Evolutionary conservation across 1,140 invertebrate genomes (phyloP).

Genomic region (Cryptotermes secundus): DNA sequence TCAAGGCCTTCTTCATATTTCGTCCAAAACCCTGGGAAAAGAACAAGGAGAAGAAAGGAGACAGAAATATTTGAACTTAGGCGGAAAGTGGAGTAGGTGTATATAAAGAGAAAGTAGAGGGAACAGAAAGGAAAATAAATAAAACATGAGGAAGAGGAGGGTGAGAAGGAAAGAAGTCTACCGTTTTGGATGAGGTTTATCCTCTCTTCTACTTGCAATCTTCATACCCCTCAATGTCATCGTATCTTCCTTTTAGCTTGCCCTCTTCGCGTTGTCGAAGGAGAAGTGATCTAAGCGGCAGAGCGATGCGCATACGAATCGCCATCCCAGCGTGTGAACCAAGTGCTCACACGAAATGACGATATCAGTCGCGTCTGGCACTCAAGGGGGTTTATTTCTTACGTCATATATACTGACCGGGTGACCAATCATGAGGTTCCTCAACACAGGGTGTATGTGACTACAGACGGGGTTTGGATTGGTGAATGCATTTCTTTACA

Average conservation of each 20-base stretch:
- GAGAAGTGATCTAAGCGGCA: background rate
- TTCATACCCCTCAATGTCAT: background rate
- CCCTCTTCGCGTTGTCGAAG: background rate
- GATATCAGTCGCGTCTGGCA: background rate
- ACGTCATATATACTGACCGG: too few species aligned
- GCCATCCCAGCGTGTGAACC: background rate
- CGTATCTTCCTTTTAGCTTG: background rate
- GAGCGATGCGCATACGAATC: background rate
- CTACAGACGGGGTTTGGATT: too few species aligned
- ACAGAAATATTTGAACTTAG: background rate
- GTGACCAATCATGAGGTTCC: too few species aligned
- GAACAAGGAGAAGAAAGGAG: background rate
- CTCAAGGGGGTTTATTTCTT: too few species aligned
- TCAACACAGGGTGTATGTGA: too few species aligned
- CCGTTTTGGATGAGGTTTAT: background rate
- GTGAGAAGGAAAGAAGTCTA: background rate
- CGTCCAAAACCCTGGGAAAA: background rate
- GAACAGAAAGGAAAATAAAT: background rate
- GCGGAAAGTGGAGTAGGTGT: background rate
- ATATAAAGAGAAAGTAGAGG: background rate
- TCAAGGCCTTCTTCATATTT: background rate
- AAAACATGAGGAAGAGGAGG: background rate
- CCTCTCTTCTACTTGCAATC: background rate
- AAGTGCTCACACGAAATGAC: background rate
- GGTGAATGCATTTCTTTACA: too few species aligned